Evolutionary conservation across 2,113 vertebrate genomes (phyloP), one percentile per base, ranked within the genome.

Genomic region (Coptodon rendalli): DNA sequence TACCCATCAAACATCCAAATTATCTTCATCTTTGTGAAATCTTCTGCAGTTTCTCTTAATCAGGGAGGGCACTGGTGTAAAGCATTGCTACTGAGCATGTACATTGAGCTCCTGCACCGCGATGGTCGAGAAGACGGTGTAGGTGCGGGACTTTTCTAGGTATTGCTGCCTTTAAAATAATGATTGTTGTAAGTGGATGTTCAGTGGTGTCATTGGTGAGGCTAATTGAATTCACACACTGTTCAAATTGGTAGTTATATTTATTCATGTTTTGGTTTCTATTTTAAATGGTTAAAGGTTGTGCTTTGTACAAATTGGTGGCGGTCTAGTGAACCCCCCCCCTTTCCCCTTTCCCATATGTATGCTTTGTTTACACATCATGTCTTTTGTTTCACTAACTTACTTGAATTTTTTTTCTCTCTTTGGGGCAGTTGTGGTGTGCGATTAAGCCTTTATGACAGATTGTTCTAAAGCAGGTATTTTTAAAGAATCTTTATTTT

Each of bases 231-330:
- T 89, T 92, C 89, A 95, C 91, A 92, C 93, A 95, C 94, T 95
- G 93, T 95, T 93, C 66, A 87, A 88, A 93, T 94, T 89, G 68
- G 82, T 91, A 83, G 88, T 93, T 91, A 38, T 97, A 95, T 95
- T 97, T 96, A 96, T 96, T 96, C 88, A 83, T 91, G 85, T 95
- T 92, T 88, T 86, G 93, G 89, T 92, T 95, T 91, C 9, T 91
- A 85, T 92, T 93, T 95, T 95, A 92, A 93, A 90, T 88, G 66
- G 80, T 59, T 89, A 78, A 92, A 88, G 86, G 84, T 93, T 89
- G 89, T 96, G 93, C 89, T 94, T 93, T 95, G 93, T 95, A 84
- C 87, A 90, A 90, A 91, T 84, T 56, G 93, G 93, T 94, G 93
- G 90, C n/a, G 87, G 94, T 94, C 59, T 87, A 76, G 81, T 90